Base-by-base conservation (phyloP, 2,113 vertebrate species). In the Mustelus asterias region DNA sequence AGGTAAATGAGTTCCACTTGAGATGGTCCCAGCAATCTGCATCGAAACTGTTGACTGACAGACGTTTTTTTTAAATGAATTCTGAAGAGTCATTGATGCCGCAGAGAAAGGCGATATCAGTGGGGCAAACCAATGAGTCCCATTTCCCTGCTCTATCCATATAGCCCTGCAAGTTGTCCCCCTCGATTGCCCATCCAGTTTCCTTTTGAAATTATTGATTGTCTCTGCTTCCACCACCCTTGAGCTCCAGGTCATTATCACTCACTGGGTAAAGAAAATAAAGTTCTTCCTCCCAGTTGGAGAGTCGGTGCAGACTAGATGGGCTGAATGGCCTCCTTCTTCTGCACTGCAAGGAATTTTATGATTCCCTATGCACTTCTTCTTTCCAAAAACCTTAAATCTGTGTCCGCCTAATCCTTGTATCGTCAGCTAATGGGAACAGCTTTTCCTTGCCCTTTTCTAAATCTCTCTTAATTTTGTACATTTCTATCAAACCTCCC, bases 1-100 rank as follows among this genome's bases (percentile, higher is more conserved):
- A 98, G 98, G 99, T 99, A 97, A 96, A 96, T 44, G 4, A 41
- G 96, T 14, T 0, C 76, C 13, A 1, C 67, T 83, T 6, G 18
- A 33, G 24, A 89, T 94, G 24, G 58, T 26, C 16, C 20, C 2
- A 26, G 1, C 29, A 65, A 63, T 37, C 20, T 92, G 14, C 33
- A 65, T 65, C 0, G 8, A 7, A 65, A 92, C 0, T 26, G 44
- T 10, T 88, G 33, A 90, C 29, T 63, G 58, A 13, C 13, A 58
- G 88, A 78, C 9, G 3, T n/a, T 14, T 80, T 33, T 72, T 1
- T 8, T 29, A 72, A 72, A 72, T 29, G 6, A 29, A 29, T 72
- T 9, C 4, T 33, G 22, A 29, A 9, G 70, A 26, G 70, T 29
- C 9, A 29, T 29, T 33, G 1, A 33, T 76, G 72, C 24, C 72